Percentiles rank a stretch among this genome's conserved stretches.
Evolutionary conservation across 2,113 vertebrate species (phyloP).

Genomic region (Otocyon megalotis): DNA sequence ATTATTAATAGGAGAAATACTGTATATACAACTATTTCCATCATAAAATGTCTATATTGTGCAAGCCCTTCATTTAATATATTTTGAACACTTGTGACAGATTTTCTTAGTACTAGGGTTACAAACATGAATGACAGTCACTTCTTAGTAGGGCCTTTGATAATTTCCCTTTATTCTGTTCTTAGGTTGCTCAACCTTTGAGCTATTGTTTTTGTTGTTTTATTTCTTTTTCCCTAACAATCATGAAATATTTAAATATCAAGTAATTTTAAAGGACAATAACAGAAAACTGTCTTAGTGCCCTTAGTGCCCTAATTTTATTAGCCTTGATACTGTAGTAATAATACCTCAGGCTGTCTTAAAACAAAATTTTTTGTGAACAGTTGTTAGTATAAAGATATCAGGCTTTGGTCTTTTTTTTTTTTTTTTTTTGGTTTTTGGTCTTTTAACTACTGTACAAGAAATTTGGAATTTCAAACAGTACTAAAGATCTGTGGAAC

Average conservation of each 20-base stretch:
- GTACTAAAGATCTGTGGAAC: background rate
- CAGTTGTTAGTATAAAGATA: background rate
- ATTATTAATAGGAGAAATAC: conserved; percentile 33
- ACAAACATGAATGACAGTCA: background rate
- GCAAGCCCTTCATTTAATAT: background rate
- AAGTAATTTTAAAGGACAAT: background rate
- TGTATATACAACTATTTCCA: background rate
- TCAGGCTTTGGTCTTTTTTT: background rate
- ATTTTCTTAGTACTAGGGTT: background rate
- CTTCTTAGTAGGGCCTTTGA: background rate
- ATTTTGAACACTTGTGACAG: conserved; percentile 5
- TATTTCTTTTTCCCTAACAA: conserved; percentile 9
- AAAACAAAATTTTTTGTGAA: conserved; percentile 13
- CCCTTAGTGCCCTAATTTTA: background rate
- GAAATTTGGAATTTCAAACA: background rate
- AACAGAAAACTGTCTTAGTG: background rate
- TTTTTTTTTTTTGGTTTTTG: no score
- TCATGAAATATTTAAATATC: conserved; percentile 37
- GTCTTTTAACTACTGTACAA: background rate
- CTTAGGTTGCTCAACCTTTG: background rate
- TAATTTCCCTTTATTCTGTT: conserved; percentile 7
- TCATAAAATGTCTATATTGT: background rate
- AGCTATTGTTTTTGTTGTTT: background rate
- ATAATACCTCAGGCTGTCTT: background rate
- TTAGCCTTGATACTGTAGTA: background rate